phyloP scores from a whole-genome alignment of 2,888 invertebrate genomes.

The Sarcophaga rosellei region DNA sequence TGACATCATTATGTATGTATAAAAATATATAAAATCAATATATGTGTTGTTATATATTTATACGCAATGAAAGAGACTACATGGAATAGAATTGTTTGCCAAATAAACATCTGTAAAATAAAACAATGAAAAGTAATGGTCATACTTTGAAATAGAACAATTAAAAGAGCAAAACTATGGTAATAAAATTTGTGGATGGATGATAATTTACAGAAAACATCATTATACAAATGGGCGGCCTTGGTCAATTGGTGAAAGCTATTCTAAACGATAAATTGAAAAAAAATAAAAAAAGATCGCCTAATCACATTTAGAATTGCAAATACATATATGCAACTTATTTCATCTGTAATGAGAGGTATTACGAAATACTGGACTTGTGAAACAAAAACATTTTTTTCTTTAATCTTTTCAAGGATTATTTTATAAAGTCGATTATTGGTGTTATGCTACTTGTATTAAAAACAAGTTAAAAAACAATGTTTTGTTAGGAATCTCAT shows the following conservation, averaged over 20 bases:
- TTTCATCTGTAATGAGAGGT: no score
- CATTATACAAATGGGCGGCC: background rate
- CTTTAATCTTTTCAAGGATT: no score
- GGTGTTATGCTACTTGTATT: no score
- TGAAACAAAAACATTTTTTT: no score
- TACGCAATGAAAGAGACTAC: slow-evolving; percentile 7
- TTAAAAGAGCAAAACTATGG: slow-evolving; percentile 11
- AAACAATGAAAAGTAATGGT: no score
- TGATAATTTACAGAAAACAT: slow-evolving; percentile 15
- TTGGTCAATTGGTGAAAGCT: slow-evolving; percentile 12
- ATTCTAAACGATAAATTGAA: background rate
- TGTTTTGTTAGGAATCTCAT: no score
- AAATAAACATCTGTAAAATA: background rate
- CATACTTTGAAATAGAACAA: background rate
- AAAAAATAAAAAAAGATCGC: background rate
- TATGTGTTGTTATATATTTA: background rate
- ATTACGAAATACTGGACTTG: no score
- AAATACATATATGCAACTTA: no score
- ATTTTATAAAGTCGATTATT: no score
- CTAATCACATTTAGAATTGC: no score
- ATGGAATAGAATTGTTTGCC: slow-evolving; percentile 1
- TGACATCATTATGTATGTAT: slow-evolving; percentile 31
- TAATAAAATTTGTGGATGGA: slow-evolving; percentile 27
- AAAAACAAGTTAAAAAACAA: no score
- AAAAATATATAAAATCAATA: slow-evolving; percentile 34